Conservation (phyloP, 2,888 invertebrate species). For the Lepeophtheirus nordmannii region DNA sequence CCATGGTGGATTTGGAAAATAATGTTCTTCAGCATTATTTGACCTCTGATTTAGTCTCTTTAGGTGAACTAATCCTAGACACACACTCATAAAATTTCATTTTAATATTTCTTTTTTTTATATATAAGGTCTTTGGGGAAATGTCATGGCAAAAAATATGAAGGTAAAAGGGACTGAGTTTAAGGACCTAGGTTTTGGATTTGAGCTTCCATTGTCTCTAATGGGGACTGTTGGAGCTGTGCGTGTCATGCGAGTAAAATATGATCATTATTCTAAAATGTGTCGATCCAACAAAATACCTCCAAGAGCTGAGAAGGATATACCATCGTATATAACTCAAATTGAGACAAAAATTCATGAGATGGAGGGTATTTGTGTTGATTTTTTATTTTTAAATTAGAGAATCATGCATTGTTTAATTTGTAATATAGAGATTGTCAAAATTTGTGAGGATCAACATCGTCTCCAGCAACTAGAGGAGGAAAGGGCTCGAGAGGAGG, state of each 20-base stretch:
- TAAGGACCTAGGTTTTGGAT: conserved; percentile 28
- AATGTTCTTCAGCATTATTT: conserved; percentile 24
- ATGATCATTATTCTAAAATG: conserved; percentile 46
- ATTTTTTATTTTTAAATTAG: too few species aligned
- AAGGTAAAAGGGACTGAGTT: conserved; percentile 18
- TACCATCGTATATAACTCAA: conserved; percentile 5
- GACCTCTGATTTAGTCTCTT: not conserved
- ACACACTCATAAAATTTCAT: not conserved
- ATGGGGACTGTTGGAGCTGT: conserved; percentile 28
- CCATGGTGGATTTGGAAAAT: conserved; percentile 28
- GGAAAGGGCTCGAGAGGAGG: too few species aligned
- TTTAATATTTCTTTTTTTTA: too few species aligned
- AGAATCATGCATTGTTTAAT: too few species aligned
- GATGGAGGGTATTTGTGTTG: not conserved
- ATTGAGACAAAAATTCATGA: not conserved
- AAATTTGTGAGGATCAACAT: too few species aligned
- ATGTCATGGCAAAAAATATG: conserved; percentile 24
- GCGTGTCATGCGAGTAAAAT: conserved; percentile 37
- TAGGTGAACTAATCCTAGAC: not conserved
- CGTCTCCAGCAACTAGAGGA: too few species aligned
- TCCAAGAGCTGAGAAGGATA: conserved; percentile 23
- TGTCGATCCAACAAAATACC: conserved; percentile 35
- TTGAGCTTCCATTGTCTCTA: conserved; percentile 27
- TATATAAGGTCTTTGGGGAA: conserved; percentile 16
- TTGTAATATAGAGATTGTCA: too few species aligned